Conservation (phyloP, 2,888 invertebrate species). For the Eumacrocentrus americanus region DNA sequence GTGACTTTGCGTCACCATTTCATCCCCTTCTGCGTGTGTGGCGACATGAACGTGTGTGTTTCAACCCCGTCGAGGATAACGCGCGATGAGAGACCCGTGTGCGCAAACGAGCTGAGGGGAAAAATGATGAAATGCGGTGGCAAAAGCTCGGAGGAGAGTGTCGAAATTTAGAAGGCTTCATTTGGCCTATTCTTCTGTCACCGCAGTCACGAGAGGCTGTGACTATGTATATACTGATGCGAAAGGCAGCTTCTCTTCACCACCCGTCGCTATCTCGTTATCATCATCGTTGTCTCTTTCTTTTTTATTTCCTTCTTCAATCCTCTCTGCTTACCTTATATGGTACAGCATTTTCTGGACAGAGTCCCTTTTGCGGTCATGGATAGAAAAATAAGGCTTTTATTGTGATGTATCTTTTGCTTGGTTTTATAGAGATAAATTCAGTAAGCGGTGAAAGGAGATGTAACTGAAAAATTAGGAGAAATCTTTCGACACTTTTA, state of each 20-base stretch:
- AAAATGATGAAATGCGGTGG: neutral
- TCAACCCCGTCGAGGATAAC: conserved; percentile 8
- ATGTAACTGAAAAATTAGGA: too few species aligned
- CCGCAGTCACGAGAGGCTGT: neutral
- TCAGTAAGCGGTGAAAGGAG: too few species aligned
- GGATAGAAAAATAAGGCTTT: too few species aligned
- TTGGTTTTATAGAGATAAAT: too few species aligned
- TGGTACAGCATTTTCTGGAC: too few species aligned
- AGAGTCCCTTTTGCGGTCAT: too few species aligned
- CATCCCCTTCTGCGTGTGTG: conserved; percentile 37
- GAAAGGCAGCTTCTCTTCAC: neutral
- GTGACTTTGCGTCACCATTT: conserved; percentile 53
- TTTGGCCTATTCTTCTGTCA: conserved; percentile 54
- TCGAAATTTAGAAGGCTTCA: conserved; percentile 59
- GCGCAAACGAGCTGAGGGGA: neutral
- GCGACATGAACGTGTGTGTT: conserved; percentile 9
- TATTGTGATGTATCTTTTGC: too few species aligned
- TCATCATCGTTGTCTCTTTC: too few species aligned
- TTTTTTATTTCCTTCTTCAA: too few species aligned
- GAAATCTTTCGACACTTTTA: too few species aligned
- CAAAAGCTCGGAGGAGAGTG: conserved; percentile 38
- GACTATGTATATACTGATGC: neutral
- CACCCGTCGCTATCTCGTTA: too few species aligned
- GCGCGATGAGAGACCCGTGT: neutral
- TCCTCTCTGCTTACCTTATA: too few species aligned